Percentiles rank a stretch among this genome's conserved stretches.
These are phyloP conservation scores for Eurypyga helias DNA, from an alignment of 2,113 vertebrate genomes.

Conservation along the genomic window DNA sequence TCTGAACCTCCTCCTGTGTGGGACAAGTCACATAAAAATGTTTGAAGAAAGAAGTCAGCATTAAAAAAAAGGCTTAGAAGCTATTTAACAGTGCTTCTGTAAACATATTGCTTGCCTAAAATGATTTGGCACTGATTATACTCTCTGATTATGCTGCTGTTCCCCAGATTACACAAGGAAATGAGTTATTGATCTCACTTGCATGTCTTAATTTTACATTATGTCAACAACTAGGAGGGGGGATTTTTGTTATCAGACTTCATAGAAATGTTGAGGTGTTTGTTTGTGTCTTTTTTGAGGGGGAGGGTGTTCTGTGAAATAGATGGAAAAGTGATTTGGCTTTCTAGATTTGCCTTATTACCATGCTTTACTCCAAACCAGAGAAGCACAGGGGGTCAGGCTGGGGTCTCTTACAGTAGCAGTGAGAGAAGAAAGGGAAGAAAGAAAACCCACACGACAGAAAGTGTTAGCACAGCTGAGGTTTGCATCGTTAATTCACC, in stretches of 20 bases:
- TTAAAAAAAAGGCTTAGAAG: background rate
- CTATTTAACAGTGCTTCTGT: background rate
- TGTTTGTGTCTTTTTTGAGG: background rate
- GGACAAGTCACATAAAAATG: background rate
- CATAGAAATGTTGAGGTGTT: background rate
- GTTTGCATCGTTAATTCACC: background rate
- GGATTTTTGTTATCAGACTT: background rate
- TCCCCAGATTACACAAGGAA: background rate
- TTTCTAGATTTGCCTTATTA: background rate
- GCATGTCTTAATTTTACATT: background rate
- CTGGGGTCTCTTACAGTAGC: background rate
- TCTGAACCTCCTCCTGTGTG: background rate
- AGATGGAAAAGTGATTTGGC: background rate
- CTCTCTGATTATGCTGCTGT: background rate
- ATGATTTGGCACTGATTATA: background rate
- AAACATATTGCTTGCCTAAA: background rate
- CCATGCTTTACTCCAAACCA: background rate
- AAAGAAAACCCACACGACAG: background rate
- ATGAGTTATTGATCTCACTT: constrained; percentile 27
- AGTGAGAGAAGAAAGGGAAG: background rate
- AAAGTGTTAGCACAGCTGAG: background rate
- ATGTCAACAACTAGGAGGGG: background rate
- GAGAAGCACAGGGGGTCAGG: background rate
- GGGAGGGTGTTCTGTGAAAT: background rate
- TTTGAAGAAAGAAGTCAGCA: background rate